phyloP scores from a whole-genome alignment of 1,140 invertebrate species.

The Drosophila ohnishii region DNA sequence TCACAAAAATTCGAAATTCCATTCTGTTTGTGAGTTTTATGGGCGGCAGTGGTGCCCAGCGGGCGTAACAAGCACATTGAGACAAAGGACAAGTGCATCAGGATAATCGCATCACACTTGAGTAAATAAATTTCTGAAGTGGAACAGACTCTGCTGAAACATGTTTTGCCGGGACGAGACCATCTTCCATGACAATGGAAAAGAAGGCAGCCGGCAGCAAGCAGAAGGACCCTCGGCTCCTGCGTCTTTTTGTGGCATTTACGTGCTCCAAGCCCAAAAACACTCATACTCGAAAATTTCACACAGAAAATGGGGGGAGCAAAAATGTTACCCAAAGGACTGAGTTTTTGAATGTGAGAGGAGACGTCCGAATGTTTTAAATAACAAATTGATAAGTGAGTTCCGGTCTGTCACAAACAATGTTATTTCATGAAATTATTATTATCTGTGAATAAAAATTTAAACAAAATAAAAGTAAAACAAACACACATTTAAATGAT shows the following conservation, averaged over 20 bases:
- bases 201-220: background rate
- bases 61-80: slow-evolving; percentile 49
- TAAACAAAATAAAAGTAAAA: no score
- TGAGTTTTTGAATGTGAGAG: background rate
- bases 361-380: background rate
- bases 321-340: slow-evolving; percentile 10
- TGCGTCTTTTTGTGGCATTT: slow-evolving; percentile 28
- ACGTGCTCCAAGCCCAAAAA: slow-evolving; percentile 13
- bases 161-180: slow-evolving; percentile 33
- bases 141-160: slow-evolving; percentile 63
- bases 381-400: background rate
- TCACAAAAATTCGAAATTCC: slow-evolving; percentile 21
- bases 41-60: slow-evolving; percentile 29
- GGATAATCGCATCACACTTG: slow-evolving; percentile 80
- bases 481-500: no score
- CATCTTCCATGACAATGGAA: slow-evolving; percentile 28
- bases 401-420: background rate
- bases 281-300: background rate
- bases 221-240: slow-evolving; percentile 2
- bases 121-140: slow-evolving; percentile 79
- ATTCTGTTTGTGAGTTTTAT: slow-evolving; percentile 28
- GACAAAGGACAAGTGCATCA: slow-evolving; percentile 73
- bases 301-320: background rate
- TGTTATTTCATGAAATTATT: background rate
- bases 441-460: background rate